Evolutionary conservation across 2,797 vertebrate species (phyloP), one percentile per base, ranked within the genome.

Genomic region (Pristis pectinata): DNA sequence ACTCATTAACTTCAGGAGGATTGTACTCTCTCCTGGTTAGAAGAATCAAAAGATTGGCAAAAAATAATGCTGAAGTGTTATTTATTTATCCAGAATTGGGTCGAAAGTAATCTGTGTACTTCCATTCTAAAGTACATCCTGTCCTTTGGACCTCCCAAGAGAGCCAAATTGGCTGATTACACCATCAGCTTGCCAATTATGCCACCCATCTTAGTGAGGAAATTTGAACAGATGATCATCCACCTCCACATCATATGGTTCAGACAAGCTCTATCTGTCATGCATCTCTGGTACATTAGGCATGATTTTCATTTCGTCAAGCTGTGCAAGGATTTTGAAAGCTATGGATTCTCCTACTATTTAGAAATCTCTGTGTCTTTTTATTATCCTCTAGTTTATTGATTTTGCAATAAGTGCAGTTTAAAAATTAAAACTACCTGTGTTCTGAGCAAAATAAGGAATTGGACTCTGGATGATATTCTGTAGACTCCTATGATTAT

Each of bases 111-210:
- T 34, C 44, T 93, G 92, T 93, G 67, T 93, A 72, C 41, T 74
- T 93, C 64, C 24, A 9, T 93, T 93, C 70, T 72, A 93, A 93
- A 93, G 67, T 94, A 49, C 92, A 94, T 76, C 72, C 70, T 74
- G 92, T 76, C 44, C 70, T 94, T 70, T 74, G 7, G 72, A 6
- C 49, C 53, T 94, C 41, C 15, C 41, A 24, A 24, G 92, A 56
- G 70, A 76, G 92, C 70, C 70, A 76, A 61, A 17, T 53, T 74
- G 92, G 92, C 70, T 49, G 70, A 76, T n/a, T 74, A 22, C 27
- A 53, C 92, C 13, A 53, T 8, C 67, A 74, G 70, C 44, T 67
- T 91, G 87, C 59, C 37, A 19, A 41, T 91, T 91, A 72, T n/a
- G 67, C 94, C 70, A 94, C 92, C 92, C 92, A 56, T 44, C 67